These are phyloP conservation scores for Silurus asotus DNA, from an alignment of 2,113 vertebrate genomes.

Conservation along the genomic window DNA sequence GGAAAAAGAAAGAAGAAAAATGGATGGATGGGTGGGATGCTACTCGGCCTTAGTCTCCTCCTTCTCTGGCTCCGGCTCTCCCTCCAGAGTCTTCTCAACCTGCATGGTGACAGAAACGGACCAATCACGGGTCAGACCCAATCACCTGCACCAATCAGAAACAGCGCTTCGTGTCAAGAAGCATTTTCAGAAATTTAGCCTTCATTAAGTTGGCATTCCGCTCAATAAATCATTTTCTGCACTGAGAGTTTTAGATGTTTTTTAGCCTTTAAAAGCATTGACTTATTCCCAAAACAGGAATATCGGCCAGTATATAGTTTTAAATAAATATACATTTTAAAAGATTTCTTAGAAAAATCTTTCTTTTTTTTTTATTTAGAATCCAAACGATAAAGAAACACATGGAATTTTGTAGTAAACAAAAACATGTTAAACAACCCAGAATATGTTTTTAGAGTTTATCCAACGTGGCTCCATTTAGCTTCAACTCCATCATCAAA, in stretches of 20 bases:
- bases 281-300: not conserved
- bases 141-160: slow-evolving; percentile 25
- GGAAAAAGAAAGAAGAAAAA: not conserved
- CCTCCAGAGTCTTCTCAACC: slow-evolving; percentile 59
- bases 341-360: too few species aligned
- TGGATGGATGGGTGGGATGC: slow-evolving; percentile 43
- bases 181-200: slow-evolving; percentile 1
- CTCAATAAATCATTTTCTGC: slow-evolving; percentile 3
- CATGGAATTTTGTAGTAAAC: too few species aligned
- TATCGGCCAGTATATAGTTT: too few species aligned
- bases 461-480: too few species aligned
- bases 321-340: too few species aligned
- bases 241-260: too few species aligned
- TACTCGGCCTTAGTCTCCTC: slow-evolving; percentile 60
- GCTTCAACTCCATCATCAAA: too few species aligned
- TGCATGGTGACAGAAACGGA: slow-evolving; percentile 35
- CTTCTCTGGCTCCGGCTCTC: slow-evolving; percentile 52
- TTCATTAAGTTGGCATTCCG: not conserved
- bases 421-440: too few species aligned
- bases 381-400: too few species aligned
- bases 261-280: not conserved
- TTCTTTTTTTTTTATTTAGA: not conserved
- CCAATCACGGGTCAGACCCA: not conserved
- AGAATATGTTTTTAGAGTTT: too few species aligned
- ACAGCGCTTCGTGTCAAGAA: not conserved